Evolutionary conservation across 2,888 invertebrate species (phyloP).

Genomic region (Urechis unicinctus): DNA sequence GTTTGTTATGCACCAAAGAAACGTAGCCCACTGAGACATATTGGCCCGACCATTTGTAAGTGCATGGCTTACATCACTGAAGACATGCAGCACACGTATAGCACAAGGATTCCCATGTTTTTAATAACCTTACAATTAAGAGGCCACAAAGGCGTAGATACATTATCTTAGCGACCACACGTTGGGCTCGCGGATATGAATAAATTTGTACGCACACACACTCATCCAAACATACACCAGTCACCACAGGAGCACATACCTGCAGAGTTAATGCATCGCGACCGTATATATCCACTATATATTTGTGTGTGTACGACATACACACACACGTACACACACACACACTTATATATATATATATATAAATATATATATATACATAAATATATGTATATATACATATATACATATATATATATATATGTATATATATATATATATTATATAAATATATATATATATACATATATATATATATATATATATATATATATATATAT

Average conservation of each 20-base stretch:
- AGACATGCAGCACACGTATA: no score
- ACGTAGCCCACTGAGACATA: background rate
- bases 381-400: slow-evolving; percentile 3
- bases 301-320: no score
- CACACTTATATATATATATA: background rate
- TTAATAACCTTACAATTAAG: no score
- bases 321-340: slow-evolving; percentile 2
- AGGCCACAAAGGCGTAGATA: no score
- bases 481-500: background rate
- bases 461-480: slow-evolving; percentile 1
- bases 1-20: background rate
- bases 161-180: no score
- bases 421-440: background rate
- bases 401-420: slow-evolving; percentile 3
- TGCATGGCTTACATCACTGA: no score
- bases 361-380: slow-evolving; percentile 3
- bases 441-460: background rate
- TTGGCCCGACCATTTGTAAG: no score
- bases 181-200: no score
- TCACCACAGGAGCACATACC: background rate
- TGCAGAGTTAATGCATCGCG: no score
- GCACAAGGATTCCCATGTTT: no score
- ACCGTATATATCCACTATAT: no score
- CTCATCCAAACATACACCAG: background rate
- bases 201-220: no score